Base-by-base conservation (phyloP, 2,888 invertebrate genomes). In the Sarcophaga caerulescens region DNA sequence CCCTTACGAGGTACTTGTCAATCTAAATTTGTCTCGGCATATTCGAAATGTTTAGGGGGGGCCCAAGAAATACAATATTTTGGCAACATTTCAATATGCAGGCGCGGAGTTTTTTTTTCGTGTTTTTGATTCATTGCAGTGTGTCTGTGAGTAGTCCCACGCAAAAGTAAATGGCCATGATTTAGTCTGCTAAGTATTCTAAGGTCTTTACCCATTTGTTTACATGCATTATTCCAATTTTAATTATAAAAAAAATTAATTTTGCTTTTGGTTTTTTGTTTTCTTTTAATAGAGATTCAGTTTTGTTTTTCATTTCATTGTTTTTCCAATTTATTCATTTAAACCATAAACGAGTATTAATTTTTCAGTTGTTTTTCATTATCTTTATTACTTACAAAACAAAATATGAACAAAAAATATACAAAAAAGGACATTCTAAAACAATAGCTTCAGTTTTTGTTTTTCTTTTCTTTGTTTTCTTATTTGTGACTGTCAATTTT, bases 351-450 rank as follows among this genome's bases (percentile, higher is more conserved):
- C 52, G 57, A 65, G 12, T 52, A 52, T 52, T n/a, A 66, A 57
- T 0, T 77, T 79, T 75, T 77, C 80, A 80, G 70, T 80, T 80
- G 68, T 62, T 59, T 68, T 52, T 52, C 52, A 71, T 65, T 82
- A 66, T 63, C 60, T 71, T 83, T 75, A 75, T 75, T 74, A 81
- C 86, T 86, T 86, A 86, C 74, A 86, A 86, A 86, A 86, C 84
- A 86, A 86, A 86, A 83, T 35, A 35, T 84, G 86, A 86, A 86
- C 86, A 86, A 81, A 86, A 84, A 84, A 86, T 86, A 86, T 86
- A 86, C 86, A 86, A 86, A 86, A 86, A 86, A 84, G 84, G 86
- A 86, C 86, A 84, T 86, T 82, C 71, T 80, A 68, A 66, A 79
- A 80, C 71, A 85, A 79, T 66, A 52, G 52, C 2, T 52, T 35